phyloP scores from a whole-genome alignment of 2,113 vertebrate genomes.

The Hystrix brachyura region DNA sequence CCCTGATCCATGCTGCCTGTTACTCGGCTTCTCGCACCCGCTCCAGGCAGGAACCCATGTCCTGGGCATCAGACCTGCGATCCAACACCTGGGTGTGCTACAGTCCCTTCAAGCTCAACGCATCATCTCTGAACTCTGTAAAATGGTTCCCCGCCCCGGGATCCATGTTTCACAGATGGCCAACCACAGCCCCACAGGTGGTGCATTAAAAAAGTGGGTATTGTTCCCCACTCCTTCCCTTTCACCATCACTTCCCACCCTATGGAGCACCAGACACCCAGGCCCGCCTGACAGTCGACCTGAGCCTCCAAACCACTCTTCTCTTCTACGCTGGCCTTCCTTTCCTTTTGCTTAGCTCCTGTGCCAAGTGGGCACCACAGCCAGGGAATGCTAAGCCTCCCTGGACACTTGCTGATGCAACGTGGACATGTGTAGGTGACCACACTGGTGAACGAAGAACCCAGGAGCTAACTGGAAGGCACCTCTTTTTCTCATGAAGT shows the following conservation, averaged over 20 bases:
- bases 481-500: neutral
- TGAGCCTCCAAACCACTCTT: neutral
- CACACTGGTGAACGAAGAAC: neutral
- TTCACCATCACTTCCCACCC: neutral
- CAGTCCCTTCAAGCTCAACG: neutral
- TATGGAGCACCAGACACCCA: neutral
- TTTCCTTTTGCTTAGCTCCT: neutral
- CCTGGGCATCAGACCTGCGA: neutral
- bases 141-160: neutral
- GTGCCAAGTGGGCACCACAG: too few relatives aligned
- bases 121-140: neutral
- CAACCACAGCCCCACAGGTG: neutral
- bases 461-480: neutral
- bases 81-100: neutral
- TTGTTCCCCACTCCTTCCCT: neutral
- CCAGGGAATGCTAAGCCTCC: neutral
- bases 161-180: neutral
- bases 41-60: neutral
- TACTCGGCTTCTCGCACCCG: accelerated
- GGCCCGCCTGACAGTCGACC: neutral
- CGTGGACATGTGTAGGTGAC: neutral
- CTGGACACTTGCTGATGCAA: too few relatives aligned
- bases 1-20: accelerated
- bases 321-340: too few relatives aligned
- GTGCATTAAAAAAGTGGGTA: neutral